phyloP scores from a whole-genome alignment of 2,113 vertebrate genomes.

The Anguilla japonica region DNA sequence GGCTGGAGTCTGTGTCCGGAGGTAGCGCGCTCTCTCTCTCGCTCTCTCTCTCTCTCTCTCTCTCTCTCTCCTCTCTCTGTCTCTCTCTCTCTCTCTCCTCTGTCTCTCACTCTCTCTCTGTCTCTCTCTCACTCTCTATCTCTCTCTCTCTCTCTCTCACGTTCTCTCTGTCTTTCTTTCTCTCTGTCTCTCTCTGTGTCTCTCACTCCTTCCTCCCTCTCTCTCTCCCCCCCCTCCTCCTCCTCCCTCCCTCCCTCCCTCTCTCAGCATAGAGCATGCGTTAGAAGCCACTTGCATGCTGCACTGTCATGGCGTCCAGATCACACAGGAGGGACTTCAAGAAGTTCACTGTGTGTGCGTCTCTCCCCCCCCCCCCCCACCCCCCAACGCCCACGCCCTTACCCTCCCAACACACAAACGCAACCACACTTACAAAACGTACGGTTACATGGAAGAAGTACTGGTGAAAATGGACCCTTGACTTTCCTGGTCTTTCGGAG shows the following conservation, averaged over 20 bases:
- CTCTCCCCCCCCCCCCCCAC: no score
- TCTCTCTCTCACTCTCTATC: no score
- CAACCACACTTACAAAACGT: constrained; percentile 26
- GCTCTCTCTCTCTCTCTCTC: constrained; percentile 24
- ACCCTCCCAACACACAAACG: constrained; percentile 15
- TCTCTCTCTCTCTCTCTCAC: constrained; percentile 20
- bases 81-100: constrained; percentile 20
- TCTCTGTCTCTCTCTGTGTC: constrained; percentile 5
- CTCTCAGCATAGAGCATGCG: constrained; percentile 55
- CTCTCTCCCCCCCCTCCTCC: background rate
- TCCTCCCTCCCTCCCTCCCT: constrained; percentile 26
- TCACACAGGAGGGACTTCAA: background rate
- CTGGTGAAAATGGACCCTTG: no score
- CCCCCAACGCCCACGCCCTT: background rate
- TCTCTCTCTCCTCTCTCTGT: no score
- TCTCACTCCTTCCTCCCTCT: constrained; percentile 28
- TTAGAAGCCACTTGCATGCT: background rate
- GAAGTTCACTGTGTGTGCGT: background rate
- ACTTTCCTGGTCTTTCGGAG: no score
- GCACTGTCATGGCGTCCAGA: background rate
- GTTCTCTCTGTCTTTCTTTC: constrained; percentile 21
- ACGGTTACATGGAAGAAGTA: no score
- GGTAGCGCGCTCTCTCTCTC: constrained; percentile 75
- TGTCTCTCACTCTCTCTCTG: background rate
- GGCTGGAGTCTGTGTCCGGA: constrained; percentile 96